Percentiles rank a stretch among this genome's conserved stretches.
Evolutionary conservation across 2,888 invertebrate species (phyloP).

Genomic region (Xestobium rufovillosum): DNA sequence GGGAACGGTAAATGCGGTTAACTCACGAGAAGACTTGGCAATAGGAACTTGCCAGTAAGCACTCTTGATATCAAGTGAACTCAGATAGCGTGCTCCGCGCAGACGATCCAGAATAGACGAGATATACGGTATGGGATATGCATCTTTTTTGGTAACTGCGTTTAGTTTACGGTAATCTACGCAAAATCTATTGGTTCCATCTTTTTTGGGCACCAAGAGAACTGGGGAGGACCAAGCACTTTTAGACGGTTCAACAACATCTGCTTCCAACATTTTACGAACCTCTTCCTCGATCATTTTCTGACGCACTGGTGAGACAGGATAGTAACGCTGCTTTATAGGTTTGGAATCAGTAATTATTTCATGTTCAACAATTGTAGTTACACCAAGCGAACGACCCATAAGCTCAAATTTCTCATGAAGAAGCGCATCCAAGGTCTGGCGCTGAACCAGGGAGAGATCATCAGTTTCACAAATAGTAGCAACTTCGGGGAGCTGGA

Average conservation of each 20-base stretch:
- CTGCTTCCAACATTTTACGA: constrained; percentile 23
- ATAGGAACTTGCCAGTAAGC: constrained; percentile 27
- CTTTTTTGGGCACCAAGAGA: constrained; percentile 32
- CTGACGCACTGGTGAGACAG: constrained; percentile 18
- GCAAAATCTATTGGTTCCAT: constrained; percentile 24
- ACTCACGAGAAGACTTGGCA: neutral
- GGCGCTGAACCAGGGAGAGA: neutral
- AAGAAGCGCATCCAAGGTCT: neutral
- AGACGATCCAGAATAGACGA: constrained; percentile 26
- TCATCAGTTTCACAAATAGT: neutral
- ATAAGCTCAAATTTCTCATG: neutral
- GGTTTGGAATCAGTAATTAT: constrained; percentile 14
- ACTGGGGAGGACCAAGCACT: constrained; percentile 31
- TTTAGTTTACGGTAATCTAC: constrained; percentile 25
- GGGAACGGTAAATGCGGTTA: constrained; percentile 13
- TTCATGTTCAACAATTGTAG: constrained; percentile 15
- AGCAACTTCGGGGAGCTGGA: neutral
- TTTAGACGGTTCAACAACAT: constrained; percentile 21
- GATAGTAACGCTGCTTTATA: constrained; percentile 21
- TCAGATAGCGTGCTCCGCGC: constrained; percentile 24
- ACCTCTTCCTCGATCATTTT: constrained; percentile 20
- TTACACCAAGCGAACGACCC: constrained; percentile 12
- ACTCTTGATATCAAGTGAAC: constrained; percentile 25
- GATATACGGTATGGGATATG: constrained; percentile 23
- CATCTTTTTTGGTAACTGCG: constrained; percentile 18